Percentiles rank a stretch among this genome's conserved stretches.
Evolutionary conservation across 2,113 vertebrate genomes (phyloP).

Genomic region (Myotis lucifugus): DNA sequence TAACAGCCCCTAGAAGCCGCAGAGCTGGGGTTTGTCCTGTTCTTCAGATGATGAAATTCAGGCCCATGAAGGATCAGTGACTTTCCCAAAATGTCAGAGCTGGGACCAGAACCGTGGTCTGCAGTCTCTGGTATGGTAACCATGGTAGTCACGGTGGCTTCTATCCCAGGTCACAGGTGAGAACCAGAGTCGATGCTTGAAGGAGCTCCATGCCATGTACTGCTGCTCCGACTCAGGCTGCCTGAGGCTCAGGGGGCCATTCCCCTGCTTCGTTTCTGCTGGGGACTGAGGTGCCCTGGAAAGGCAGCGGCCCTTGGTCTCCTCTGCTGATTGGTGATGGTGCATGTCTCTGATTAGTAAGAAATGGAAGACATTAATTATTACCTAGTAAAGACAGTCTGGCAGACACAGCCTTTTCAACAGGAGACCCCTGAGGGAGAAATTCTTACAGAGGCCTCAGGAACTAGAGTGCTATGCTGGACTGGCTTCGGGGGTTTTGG

Average conservation of each 20-base stretch:
- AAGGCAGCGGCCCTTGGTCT: not conserved
- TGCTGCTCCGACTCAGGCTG: not conserved
- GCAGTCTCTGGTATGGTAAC: not conserved
- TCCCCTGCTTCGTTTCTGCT: not conserved
- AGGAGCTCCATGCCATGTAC: not conserved
- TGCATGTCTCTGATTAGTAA: not conserved
- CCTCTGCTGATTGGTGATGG: not conserved
- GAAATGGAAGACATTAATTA: not conserved
- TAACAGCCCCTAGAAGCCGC: not conserved
- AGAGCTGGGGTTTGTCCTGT: not conserved
- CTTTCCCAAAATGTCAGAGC: not conserved
- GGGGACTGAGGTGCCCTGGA: not conserved
- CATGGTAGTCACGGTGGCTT: not conserved
- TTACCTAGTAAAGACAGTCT: conserved; percentile 19
- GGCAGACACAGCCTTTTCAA: not conserved
- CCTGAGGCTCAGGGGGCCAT: not conserved
- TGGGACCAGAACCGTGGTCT: not conserved
- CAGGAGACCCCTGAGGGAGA: not conserved
- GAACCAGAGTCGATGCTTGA: not conserved
- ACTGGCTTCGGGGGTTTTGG: not conserved
- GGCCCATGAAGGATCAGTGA: not conserved
- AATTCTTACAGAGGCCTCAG: not conserved
- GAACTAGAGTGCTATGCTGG: not conserved
- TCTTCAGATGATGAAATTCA: not conserved
- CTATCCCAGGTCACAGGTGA: not conserved